phyloP scores from a whole-genome alignment of 2,797 vertebrate genomes.

The Manis pentadactyla region DNA sequence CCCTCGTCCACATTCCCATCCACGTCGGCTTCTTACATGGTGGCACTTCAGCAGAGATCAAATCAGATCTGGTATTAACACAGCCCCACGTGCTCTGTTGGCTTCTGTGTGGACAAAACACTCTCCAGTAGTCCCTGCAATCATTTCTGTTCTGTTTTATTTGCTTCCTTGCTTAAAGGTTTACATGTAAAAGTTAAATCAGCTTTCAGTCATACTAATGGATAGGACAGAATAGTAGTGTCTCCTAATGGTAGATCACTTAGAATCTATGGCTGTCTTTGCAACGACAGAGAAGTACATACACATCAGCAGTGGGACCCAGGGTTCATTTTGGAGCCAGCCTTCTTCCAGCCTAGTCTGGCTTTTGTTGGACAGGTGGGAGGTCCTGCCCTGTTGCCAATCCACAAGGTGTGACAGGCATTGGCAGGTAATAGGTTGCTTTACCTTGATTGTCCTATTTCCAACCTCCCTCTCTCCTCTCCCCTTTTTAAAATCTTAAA shows the following conservation, averaged over 20 bases:
- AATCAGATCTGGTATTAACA: background rate
- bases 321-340: background rate
- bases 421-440: background rate
- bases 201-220: background rate
- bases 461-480: background rate
- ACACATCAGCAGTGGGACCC: no score
- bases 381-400: background rate
- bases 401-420: background rate
- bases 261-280: background rate
- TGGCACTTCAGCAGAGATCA: background rate
- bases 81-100: background rate
- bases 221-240: background rate
- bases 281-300: background rate
- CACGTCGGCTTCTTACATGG: background rate
- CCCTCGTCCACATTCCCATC: accelerated
- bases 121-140: background rate
- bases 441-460: background rate
- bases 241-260: background rate
- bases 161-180: background rate
- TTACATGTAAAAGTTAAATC: background rate
- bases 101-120: conserved; percentile 31
- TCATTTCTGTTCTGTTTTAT: background rate
- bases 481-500: background rate
- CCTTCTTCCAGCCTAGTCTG: background rate
- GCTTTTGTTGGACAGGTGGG: background rate